Percentiles rank a stretch among this genome's conserved stretches.
phyloP scores from a whole-genome alignment of 2,888 invertebrate genomes.

The Scotopteryx bipunctaria region DNA sequence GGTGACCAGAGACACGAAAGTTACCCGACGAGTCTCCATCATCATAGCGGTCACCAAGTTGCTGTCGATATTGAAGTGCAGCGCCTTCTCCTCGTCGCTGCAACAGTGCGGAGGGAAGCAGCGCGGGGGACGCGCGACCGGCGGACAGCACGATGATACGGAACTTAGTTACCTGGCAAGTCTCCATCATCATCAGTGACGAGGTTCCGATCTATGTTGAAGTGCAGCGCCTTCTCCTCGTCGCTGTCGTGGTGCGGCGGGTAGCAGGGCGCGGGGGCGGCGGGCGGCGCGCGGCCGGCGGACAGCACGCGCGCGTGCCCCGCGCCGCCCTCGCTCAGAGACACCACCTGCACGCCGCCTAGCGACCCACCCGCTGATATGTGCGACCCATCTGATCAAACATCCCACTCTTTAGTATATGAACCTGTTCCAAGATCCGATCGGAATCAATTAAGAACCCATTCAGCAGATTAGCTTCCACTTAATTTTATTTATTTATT shows the following conservation, averaged over 20 bases:
- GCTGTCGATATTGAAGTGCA: background rate
- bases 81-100: constrained; percentile 4
- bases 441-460: too few species aligned
- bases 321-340: constrained; percentile 92
- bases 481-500: too few species aligned
- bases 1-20: too few species aligned
- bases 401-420: too few species aligned
- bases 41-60: background rate
- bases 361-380: constrained; percentile 91
- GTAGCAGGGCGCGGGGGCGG: constrained; percentile 54
- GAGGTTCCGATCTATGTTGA: constrained; percentile 55
- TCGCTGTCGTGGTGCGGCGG: constrained; percentile 35
- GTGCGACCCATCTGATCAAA: constrained; percentile 67
- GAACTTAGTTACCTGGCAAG: constrained; percentile 56
- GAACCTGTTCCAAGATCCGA: too few species aligned
- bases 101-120: constrained; percentile 56
- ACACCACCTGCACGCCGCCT: constrained; percentile 95
- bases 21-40: too few species aligned
- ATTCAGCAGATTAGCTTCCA: too few species aligned
- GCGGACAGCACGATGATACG: constrained; percentile 92
- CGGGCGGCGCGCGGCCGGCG: constrained; percentile 91
- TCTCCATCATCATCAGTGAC: constrained; percentile 40
- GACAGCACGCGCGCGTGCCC: constrained; percentile 93
- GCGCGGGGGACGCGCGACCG: constrained; percentile 89
- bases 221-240: constrained; percentile 62